These are phyloP conservation scores for Suillia variegata DNA, from an alignment of 2,888 invertebrate species.

Conservation along the genomic window DNA sequence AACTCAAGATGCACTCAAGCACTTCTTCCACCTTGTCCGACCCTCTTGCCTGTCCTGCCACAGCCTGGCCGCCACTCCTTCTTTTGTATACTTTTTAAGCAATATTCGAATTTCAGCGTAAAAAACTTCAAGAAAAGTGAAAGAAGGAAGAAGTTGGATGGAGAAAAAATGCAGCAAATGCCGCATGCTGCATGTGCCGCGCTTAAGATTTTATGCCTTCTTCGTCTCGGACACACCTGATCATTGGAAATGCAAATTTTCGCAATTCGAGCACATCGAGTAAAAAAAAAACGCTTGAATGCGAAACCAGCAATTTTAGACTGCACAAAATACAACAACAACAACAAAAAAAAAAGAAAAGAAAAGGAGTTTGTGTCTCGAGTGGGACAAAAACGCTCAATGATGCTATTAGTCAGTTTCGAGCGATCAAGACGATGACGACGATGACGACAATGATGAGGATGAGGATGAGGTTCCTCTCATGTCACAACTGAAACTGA, in stretches of 20 bases:
- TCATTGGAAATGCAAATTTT: constrained; percentile 24
- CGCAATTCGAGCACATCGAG: too few species aligned
- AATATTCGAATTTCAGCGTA: not conserved
- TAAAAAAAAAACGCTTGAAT: constrained; percentile 14
- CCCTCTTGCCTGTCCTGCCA: constrained; percentile 2
- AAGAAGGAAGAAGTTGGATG: not conserved
- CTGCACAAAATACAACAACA: too few species aligned
- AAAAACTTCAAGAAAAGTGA: not conserved
- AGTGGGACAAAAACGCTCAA: not conserved
- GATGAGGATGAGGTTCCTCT: too few species aligned
- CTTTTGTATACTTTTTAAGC: not conserved
- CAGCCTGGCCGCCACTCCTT: constrained; percentile 1
- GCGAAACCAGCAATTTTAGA: constrained; percentile 23
- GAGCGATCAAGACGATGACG: not conserved
- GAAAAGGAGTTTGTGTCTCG: not conserved
- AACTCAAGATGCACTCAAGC: not conserved
- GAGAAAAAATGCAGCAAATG: constrained; percentile 4
- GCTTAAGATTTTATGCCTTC: too few species aligned
- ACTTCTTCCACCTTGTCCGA: too few species aligned
- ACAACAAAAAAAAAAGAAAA: too few species aligned
- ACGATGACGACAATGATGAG: constrained; percentile 6
- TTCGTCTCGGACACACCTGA: constrained; percentile 18
- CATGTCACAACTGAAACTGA: too few species aligned
- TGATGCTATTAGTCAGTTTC: not conserved
- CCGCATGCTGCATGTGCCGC: too few species aligned